Base-by-base conservation (phyloP, 2,888 invertebrate species). In the Ophion costatus region DNA sequence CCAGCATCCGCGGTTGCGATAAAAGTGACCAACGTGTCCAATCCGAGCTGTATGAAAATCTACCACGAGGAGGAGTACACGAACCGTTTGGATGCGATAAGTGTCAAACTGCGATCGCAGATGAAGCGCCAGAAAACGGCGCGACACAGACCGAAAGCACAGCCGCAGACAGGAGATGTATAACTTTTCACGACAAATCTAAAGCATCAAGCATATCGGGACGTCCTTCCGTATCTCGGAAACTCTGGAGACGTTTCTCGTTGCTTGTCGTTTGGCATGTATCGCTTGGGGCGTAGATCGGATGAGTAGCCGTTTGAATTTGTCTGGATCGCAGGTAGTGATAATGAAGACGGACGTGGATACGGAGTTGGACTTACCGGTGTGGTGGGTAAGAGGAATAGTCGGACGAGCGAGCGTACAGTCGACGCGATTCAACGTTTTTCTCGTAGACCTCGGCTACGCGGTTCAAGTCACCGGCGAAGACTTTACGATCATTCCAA, bases 1-100 rank as follows among this genome's bases (percentile, higher is more conserved):
- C 89, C 89, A 45, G 4, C 79, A 10, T 87, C 83, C 7, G 90
- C 90, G 11, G 80, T 89, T 0, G 79, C 87, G 56, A 79, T 93
- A 24, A 88, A 83, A 84, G 87, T 92, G 9, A 91, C 91, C 10
- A 91, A 90, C 74, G 82, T 92, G 45, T 57, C 90, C 29, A 90
- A 88, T 87, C 92, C 92, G 4, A 91, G 89, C 20, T 73, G 81
- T 5, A 89, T 93, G 17, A 83, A 88, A 85, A 88, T 92, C 5
- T 86, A 86, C 64, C 82, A 90, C 69, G 77, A 76, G 0, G 64
- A 88, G 5, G 56, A 78, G 59, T 84, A 88, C 61, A 24, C 57
- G 1, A 61, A 76, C 7, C 78, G 66, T 29, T 74, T 89, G 20
- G 61, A 85, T 11, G 67, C 10, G 29, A 87, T 92, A 14, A 80